phyloP scores from a whole-genome alignment of 2,888 invertebrate species.

The Sinhomidia bicolor region DNA sequence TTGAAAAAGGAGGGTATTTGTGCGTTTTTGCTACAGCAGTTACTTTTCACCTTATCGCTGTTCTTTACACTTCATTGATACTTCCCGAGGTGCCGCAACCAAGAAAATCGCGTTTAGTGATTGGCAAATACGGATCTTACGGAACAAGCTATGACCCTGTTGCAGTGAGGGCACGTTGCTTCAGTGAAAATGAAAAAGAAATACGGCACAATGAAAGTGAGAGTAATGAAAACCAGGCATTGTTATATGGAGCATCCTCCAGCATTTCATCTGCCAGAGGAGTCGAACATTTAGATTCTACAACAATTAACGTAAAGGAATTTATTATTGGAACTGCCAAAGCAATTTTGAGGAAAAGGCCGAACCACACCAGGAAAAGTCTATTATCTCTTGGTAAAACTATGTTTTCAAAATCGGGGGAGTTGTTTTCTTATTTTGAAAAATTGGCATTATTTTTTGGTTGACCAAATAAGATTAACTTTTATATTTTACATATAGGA shows the following conservation, averaged over 20 bases:
- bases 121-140: constrained; percentile 78
- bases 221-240: constrained; percentile 70
- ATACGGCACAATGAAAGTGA: constrained; percentile 48
- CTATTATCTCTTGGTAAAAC: constrained; percentile 76
- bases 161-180: constrained; percentile 73
- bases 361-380: constrained; percentile 79
- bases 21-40: constrained; percentile 78
- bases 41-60: constrained; percentile 75
- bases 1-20: constrained; percentile 77
- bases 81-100: constrained; percentile 79
- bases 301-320: constrained; percentile 70
- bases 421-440: no score
- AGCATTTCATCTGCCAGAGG: constrained; percentile 27
- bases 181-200: constrained; percentile 77
- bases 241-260: constrained; percentile 28
- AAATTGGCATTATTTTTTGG: no score
- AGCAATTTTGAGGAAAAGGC: constrained; percentile 75
- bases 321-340: constrained; percentile 78
- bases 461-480: no score
- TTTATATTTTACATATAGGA: no score
- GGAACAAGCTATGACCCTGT: constrained; percentile 70
- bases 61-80: constrained; percentile 77
- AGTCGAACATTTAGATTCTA: neutral
- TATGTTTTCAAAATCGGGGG: no score
- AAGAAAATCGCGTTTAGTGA: constrained; percentile 59